Evolutionary conservation across 1,140 invertebrate species (phyloP).

Genomic region (Rhopalosiphum maidis): DNA sequence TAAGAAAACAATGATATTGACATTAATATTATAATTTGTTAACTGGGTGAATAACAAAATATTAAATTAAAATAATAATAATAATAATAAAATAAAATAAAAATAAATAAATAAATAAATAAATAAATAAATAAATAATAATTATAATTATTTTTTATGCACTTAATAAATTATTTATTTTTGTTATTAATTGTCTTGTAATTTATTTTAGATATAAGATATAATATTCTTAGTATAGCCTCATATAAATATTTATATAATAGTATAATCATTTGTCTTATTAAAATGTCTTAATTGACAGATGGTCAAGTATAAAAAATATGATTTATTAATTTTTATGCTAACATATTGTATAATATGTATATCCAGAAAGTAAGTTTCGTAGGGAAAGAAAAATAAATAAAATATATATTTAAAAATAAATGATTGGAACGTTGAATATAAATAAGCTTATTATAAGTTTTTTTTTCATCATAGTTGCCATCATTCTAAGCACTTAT

Average conservation of each 20-base stretch:
- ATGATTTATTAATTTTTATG: neutral
- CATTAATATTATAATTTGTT: neutral
- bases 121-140: too few species aligned
- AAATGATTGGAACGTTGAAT: too few species aligned
- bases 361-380: too few species aligned
- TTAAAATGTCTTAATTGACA: neutral
- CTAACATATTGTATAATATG: neutral
- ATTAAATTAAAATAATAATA: too few species aligned
- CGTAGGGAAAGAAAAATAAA: too few species aligned
- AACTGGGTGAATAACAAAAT: neutral
- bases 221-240: neutral
- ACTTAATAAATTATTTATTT: neutral
- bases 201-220: neutral
- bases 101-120: too few species aligned
- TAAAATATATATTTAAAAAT: too few species aligned
- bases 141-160: neutral
- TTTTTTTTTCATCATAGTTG: too few species aligned
- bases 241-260: neutral
- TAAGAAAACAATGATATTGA: neutral
- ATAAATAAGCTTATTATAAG: too few species aligned
- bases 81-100: neutral
- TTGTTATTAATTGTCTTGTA: neutral
- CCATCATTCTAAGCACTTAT: too few species aligned
- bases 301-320: neutral
- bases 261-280: neutral